A percentile compares a stretch with the other conserved stretches of the same genome.
These are phyloP conservation scores for Eudyptes chrysolophus DNA, from an alignment of 2,113 vertebrate genomes.

Conservation along the genomic window DNA sequence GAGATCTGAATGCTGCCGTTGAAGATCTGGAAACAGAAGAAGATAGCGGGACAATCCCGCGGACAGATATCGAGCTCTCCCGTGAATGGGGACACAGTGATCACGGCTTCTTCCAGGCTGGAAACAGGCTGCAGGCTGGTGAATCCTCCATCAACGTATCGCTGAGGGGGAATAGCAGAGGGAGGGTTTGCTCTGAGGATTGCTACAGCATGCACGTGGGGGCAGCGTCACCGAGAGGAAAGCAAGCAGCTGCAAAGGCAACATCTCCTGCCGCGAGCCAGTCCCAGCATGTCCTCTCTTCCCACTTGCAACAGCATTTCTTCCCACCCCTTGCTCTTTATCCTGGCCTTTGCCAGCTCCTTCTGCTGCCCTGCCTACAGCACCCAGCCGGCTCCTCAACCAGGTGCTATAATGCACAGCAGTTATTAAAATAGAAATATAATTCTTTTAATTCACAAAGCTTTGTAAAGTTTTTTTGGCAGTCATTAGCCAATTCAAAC, in stretches of 20 bases:
- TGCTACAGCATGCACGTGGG: background rate
- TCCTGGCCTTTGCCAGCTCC: background rate
- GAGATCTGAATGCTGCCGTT: conserved; percentile 81
- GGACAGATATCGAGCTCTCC: conserved; percentile 91
- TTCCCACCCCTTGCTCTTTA: background rate
- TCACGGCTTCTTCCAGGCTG: conserved; percentile 63
- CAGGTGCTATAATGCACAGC: background rate
- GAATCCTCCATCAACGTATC: conserved; percentile 88
- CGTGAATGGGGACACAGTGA: conserved; percentile 89
- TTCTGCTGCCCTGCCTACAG: background rate
- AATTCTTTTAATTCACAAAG: background rate
- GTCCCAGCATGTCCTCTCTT: background rate
- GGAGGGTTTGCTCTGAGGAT: accelerated
- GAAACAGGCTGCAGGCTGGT: conserved; percentile 81
- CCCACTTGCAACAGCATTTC: background rate
- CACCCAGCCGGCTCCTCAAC: background rate
- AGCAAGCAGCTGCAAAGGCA: background rate
- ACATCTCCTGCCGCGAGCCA: accelerated
- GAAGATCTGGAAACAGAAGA: conserved; percentile 77
- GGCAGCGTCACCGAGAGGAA: background rate
- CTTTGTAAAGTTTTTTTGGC: background rate
- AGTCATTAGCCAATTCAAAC: background rate
- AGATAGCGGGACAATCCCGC: conserved; percentile 68
- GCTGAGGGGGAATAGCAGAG: conserved; percentile 58
- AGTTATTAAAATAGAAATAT: background rate